These are phyloP conservation scores for Calameuta idolon DNA, from an alignment of 2,888 invertebrate species.

Conservation along the genomic window DNA sequence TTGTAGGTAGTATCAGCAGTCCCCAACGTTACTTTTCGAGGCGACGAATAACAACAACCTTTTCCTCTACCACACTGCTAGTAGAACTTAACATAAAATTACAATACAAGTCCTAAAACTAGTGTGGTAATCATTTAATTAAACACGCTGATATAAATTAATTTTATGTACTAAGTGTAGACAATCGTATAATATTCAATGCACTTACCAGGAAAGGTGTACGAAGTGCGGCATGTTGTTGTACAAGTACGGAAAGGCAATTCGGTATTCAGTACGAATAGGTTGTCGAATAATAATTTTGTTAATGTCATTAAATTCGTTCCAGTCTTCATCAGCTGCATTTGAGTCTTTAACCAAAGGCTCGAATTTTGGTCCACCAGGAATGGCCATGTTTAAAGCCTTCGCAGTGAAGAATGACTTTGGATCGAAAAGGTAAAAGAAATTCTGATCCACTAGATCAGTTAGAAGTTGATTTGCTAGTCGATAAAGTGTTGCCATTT, in stretches of 20 bases:
- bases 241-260: conserved; percentile 99
- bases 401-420: conserved; percentile 99
- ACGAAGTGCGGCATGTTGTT: conserved; percentile 99
- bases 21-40: conserved; percentile 66
- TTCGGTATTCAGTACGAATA: conserved; percentile 98
- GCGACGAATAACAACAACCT: conserved; percentile 71
- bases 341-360: conserved; percentile 98
- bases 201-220: conserved; percentile 94
- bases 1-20: conserved; percentile 71
- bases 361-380: conserved; percentile 99
- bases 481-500: conserved; percentile 97
- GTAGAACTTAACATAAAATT: conserved; percentile 64
- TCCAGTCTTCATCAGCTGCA: conserved; percentile 99
- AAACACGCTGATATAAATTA: conserved; percentile 3
- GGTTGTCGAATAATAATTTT: conserved; percentile 99
- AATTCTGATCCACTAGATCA: conserved; percentile 98
- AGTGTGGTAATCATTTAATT: conserved; percentile 49
- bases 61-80: conserved; percentile 72
- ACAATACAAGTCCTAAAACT: conserved; percentile 63
- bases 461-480: conserved; percentile 97
- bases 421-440: conserved; percentile 98
- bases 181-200: conserved; percentile 3
- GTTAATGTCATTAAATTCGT: conserved; percentile 99
- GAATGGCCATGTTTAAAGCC: conserved; percentile 99
- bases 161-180: background rate